Percentiles rank a stretch among this genome's conserved stretches.
Conservation (phyloP, 2,113 vertebrate genomes). For the Gadus macrocephalus region DNA sequence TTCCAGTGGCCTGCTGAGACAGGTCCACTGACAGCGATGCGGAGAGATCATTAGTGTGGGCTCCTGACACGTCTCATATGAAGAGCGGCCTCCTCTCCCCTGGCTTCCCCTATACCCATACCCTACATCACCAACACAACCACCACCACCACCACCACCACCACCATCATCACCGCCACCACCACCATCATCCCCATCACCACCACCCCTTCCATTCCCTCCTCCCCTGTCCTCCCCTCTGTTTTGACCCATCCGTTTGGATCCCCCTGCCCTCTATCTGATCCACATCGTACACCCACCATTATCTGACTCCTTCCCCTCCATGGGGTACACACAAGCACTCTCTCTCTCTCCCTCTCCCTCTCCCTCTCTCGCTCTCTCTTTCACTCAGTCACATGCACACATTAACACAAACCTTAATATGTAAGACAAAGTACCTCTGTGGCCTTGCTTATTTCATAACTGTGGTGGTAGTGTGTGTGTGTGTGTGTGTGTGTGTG, state of each 20-base stretch:
- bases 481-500: no score
- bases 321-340: no score
- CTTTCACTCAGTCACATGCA: background rate
- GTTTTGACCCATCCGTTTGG: conserved; percentile 35
- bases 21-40: conserved; percentile 47
- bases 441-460: no score
- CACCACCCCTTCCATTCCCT: conserved; percentile 8
- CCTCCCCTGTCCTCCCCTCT: conserved; percentile 18
- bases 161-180: no score
- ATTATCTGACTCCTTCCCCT: conserved; percentile 23
- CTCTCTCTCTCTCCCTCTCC: no score
- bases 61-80: conserved; percentile 30
- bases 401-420: background rate
- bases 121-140: background rate
- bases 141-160: no score
- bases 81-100: conserved; percentile 9
- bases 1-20: conserved; percentile 42
- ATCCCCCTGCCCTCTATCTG: background rate
- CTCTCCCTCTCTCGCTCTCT: no score
- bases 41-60: conserved; percentile 60
- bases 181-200: background rate
- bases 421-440: no score
- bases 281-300: conserved; percentile 20
- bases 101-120: background rate
- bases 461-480: no score